Base-by-base conservation (phyloP, 1,140 invertebrate genomes). In the Panagrolaimus sp. region DNA sequence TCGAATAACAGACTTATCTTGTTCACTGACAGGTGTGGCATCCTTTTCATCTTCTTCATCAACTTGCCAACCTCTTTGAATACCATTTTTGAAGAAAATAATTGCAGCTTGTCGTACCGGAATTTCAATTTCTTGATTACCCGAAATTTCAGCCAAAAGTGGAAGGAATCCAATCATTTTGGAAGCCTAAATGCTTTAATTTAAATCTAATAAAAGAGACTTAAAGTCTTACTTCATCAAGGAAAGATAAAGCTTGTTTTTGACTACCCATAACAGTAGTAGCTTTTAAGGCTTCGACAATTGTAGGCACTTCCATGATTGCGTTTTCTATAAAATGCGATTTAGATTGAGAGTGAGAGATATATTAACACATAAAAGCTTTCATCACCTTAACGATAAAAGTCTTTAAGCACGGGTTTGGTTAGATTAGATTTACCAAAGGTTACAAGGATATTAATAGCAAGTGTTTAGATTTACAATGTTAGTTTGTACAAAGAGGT, bases 121-220 rank as follows among this genome's bases (percentile, higher is more conserved):
- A 88, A 93, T 89, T 47, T 96, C 90, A 46, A 94, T 86, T 73
- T 92, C 89, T 79, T 88, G 87, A 82, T 89, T 88, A 91, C 96
- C 93, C 13, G 97, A 89, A 70, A 96, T 89, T 88, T 96, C 92
- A 14, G 98, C 86, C 23, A 99, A 85, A 51, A 89, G 88, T 43
- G 93, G 94, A 61, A 91, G 89, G 86, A 98, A 98, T 43, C 94
- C 93, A 86, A 93, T 92, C 67, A 95, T 93, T 86, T 94, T 93
- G 81, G 93, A 90, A 78, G 94, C 89, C 92, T 95, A 80, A 57
- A 25, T 27, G 27, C n/a, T 57, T 20, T 9, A 20, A 31, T 9
- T 27, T 31, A 63, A 3, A 5, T 31, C 16, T 23, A 1, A 13
- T 23, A 48, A 16, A 27, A 9, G 9, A 1, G 42, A 9, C 9